Evolutionary conservation across 1,140 invertebrate genomes (phyloP).

Genomic region (Cydia amplana): DNA sequence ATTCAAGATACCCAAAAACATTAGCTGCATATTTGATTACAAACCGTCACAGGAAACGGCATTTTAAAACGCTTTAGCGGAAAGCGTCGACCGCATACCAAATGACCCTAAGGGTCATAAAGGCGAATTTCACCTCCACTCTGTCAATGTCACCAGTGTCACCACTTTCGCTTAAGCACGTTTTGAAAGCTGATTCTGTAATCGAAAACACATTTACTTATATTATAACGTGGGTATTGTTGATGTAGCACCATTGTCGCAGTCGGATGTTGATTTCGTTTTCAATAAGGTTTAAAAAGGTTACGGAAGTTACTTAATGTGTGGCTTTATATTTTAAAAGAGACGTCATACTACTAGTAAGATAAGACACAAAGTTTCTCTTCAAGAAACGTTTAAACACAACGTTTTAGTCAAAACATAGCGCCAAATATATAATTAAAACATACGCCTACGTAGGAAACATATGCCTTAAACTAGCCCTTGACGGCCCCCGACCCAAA

Average conservation of each 20-base stretch:
- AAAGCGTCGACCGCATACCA: slow-evolving; percentile 14
- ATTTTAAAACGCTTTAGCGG: slow-evolving; percentile 4
- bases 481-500: too few relatives aligned
- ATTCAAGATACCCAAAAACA: background rate
- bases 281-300: slow-evolving; percentile 3
- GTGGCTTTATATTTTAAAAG: background rate
- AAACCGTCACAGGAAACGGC: background rate
- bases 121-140: slow-evolving; percentile 30
- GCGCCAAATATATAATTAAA: too few relatives aligned
- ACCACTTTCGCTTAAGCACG: slow-evolving; percentile 23
- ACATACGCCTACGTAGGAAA: too few relatives aligned
- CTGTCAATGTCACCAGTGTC: slow-evolving; percentile 31
- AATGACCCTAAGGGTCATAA: slow-evolving; percentile 17
- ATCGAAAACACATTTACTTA: slow-evolving; percentile 29
- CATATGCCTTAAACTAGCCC: too few relatives aligned
- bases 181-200: slow-evolving; percentile 27
- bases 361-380: background rate
- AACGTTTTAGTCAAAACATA: background rate
- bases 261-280: slow-evolving; percentile 12
- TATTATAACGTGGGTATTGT: slow-evolving; percentile 23
- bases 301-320: slow-evolving; percentile 5
- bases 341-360: background rate
- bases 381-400: background rate
- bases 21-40: background rate
- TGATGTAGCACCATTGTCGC: slow-evolving; percentile 21